phyloP scores from a whole-genome alignment of 1,140 invertebrate species.

The Hesperophylax magnus region DNA sequence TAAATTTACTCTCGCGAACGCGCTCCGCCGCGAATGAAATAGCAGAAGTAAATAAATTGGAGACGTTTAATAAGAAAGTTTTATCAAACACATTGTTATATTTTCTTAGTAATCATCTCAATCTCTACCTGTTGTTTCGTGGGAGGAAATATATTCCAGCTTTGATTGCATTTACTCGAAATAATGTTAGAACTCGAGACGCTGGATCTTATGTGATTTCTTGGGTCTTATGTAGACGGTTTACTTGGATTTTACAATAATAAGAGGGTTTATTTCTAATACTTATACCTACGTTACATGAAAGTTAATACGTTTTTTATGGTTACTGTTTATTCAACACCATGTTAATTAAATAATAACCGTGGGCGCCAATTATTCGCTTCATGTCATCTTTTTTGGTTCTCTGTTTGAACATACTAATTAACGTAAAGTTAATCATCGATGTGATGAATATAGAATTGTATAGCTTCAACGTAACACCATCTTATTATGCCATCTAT shows the following conservation, averaged over 20 bases:
- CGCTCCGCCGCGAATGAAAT: background rate
- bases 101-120: constrained; percentile 4
- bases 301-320: too few species aligned
- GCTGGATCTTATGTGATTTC: constrained; percentile 12
- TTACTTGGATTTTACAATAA: constrained; percentile 18
- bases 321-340: too few species aligned
- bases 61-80: constrained; percentile 7
- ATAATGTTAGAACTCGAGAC: background rate
- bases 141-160: background rate
- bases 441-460: too few species aligned
- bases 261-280: background rate
- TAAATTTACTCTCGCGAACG: background rate
- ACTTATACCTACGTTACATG: too few species aligned
- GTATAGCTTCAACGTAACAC: too few species aligned
- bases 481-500: too few species aligned
- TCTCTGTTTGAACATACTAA: too few species aligned
- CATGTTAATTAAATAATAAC: too few species aligned
- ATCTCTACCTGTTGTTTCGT: background rate
- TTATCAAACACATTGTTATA: background rate
- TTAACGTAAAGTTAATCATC: too few species aligned
- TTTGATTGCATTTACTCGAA: background rate
- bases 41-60: background rate
- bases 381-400: too few species aligned
- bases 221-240: constrained; percentile 5
- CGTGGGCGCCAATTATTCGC: too few species aligned